phyloP scores from a whole-genome alignment of 1,140 invertebrate genomes.

The Macrosteles quadrilineatus region DNA sequence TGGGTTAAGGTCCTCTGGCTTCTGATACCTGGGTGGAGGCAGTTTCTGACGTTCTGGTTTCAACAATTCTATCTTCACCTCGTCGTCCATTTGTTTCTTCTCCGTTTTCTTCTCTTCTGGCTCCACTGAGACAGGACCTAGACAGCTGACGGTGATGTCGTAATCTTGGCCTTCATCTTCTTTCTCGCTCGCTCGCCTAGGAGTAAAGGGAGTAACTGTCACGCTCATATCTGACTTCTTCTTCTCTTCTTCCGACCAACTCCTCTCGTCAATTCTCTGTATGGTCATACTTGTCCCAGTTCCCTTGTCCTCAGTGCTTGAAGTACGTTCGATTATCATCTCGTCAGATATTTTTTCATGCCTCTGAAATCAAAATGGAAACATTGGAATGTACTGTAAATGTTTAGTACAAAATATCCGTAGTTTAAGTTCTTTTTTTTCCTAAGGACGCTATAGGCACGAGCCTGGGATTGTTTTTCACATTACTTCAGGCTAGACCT shows the following conservation, averaged over 20 bases:
- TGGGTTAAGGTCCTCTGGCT: constrained; percentile 53
- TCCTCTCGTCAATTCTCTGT: too few species aligned
- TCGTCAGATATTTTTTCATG: constrained; percentile 9
- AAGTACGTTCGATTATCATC: constrained; percentile 7
- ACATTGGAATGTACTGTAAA: too few species aligned
- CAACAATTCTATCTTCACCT: constrained; percentile 53
- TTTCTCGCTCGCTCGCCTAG: neutral
- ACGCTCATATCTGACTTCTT: neutral
- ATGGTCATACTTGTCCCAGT: neutral
- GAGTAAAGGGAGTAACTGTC: neutral
- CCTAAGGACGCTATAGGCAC: too few species aligned
- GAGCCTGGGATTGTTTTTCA: too few species aligned
- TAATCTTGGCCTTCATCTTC: constrained; percentile 6
- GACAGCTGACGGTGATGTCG: constrained; percentile 13
- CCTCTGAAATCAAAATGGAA: too few species aligned
- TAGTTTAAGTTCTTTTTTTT: too few species aligned
- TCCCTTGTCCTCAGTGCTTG: neutral
- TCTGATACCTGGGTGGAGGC: constrained; percentile 45
- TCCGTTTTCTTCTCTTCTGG: constrained; percentile 48
- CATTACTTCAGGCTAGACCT: too few species aligned
- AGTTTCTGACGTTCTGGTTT: constrained; percentile 39
- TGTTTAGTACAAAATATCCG: too few species aligned
- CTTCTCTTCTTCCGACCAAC: neutral
- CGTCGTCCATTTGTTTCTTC: constrained; percentile 43
- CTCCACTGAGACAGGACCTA: neutral